Conservation (phyloP, 2,113 vertebrate genomes). For the Malaclemys terrapin region DNA sequence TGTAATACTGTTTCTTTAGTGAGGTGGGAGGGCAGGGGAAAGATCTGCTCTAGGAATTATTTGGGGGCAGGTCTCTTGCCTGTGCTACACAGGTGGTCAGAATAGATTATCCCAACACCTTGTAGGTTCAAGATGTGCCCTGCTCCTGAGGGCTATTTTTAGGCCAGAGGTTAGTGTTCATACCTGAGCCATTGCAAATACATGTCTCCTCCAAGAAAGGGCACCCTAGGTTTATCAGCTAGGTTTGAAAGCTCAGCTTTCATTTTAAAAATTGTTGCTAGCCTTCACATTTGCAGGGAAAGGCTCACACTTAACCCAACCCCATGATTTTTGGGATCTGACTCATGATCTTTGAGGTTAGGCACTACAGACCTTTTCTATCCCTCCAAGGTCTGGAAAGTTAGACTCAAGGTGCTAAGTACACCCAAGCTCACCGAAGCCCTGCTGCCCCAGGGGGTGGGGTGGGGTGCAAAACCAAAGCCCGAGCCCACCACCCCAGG, state of each 20-base stretch:
- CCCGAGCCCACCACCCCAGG: too few species aligned
- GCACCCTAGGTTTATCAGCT: neutral
- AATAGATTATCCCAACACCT: neutral
- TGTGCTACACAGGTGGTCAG: neutral
- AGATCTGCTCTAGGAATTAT: neutral
- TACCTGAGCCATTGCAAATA: neutral
- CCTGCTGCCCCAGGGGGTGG: too few species aligned
- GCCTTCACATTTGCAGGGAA: neutral
- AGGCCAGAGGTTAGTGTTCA: neutral
- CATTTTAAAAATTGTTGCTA: neutral
- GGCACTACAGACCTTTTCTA: neutral
- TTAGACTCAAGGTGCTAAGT: neutral
- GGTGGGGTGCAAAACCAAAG: too few species aligned
- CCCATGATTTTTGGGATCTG: neutral
- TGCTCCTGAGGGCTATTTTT: neutral
- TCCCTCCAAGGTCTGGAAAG: neutral
- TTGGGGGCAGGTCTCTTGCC: neutral
- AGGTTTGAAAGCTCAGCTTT: neutral
- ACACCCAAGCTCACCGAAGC: neutral
- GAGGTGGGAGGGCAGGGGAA: constrained; percentile 31
- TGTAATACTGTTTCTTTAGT: constrained; percentile 78
- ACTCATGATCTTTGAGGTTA: neutral
- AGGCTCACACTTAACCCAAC: neutral
- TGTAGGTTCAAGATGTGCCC: neutral
- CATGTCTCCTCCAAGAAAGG: neutral